Evolutionary conservation across 2,888 invertebrate species (phyloP).

Genomic region (Polylopha cassiicola): DNA sequence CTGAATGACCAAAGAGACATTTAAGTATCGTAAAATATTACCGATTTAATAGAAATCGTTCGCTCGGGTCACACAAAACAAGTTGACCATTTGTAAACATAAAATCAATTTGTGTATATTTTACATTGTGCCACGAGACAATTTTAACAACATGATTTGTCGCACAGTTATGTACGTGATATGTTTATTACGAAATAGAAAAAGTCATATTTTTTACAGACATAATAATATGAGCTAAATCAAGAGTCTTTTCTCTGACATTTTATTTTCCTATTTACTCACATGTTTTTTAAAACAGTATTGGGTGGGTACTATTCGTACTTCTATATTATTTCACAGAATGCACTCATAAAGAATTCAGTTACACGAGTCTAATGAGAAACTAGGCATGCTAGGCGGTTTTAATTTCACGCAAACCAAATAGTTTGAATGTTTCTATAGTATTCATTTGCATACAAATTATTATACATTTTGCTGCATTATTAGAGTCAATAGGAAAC

Average conservation of each 20-base stretch:
- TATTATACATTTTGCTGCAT: slow-evolving; percentile 32
- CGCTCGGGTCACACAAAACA: background rate
- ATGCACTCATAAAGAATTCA: slow-evolving; percentile 18
- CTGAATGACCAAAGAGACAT: slow-evolving; percentile 43
- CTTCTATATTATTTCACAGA: slow-evolving; percentile 9
- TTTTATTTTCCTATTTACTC: too few relatives aligned
- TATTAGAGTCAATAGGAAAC: slow-evolving; percentile 41
- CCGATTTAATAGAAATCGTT: slow-evolving; percentile 16
- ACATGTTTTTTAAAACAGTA: too few relatives aligned
- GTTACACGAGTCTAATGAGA: slow-evolving; percentile 17
- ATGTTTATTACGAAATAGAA: too few relatives aligned
- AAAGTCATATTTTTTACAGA: too few relatives aligned
- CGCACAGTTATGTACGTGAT: too few relatives aligned
- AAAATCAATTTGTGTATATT: too few relatives aligned
- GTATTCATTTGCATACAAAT: slow-evolving; percentile 23
- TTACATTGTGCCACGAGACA: too few relatives aligned
- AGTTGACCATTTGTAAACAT: too few relatives aligned
- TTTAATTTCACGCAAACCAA: slow-evolving; percentile 20
- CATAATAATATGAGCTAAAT: too few relatives aligned
- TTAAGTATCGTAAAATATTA: slow-evolving; percentile 30
- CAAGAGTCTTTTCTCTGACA: too few relatives aligned
- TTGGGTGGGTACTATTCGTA: too few relatives aligned
- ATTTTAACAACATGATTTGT: too few relatives aligned
- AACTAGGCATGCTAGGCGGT: slow-evolving; percentile 7
- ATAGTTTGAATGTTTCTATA: slow-evolving; percentile 18